Evolutionary conservation across 2,888 invertebrate species (phyloP), one percentile per base, ranked within the genome.

Genomic region (Linnaemya tessellans): DNA sequence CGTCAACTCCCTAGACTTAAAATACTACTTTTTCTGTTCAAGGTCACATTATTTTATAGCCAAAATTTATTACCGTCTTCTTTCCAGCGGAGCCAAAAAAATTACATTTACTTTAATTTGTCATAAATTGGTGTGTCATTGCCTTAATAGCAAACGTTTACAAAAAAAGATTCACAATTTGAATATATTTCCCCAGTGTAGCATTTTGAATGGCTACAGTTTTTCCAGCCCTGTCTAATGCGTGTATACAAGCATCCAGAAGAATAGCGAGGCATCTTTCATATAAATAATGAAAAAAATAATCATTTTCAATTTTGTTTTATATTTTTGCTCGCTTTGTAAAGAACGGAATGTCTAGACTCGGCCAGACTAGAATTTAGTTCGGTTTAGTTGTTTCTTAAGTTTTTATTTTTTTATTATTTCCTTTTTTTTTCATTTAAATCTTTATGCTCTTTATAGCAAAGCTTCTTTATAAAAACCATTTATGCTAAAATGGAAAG

Each of bases 241-340:
- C 35, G 7, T 5, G 46, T 15, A 38, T 30, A 25, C 18, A 62
- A 62, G 4, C 38, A 58, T 18, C 3, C 54, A 62, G 30, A 62
- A 64, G 35, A 64, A 62, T 11, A 64, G 62, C 4, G 11, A 68
- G n/a, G 56, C 11, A 49, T 35, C 49, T 22, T 60, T 49, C 35
- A 62, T 62, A 54, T 43, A 73, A 30, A 30, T 30, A 2, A 30
- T 30, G 5, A 30, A 41, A 79, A 38, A 71, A 64, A 68, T 56
- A 81, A 78, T 81, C 70, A 75, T 79, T 82, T 82, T 79, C 46
- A 75, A 81, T 78, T 81, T 84, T 71, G 30, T 74, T 60, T 75
- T 20, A 0, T 30, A 78, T 67, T 73, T 83, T n/a, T 58, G 38
- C 46, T 80, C 65, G 54, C 30, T 60, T 77, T 71, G 77, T 67